Evolutionary conservation across 2,113 vertebrate genomes (phyloP).

Genomic region (Rhodinocichla rosea): DNA sequence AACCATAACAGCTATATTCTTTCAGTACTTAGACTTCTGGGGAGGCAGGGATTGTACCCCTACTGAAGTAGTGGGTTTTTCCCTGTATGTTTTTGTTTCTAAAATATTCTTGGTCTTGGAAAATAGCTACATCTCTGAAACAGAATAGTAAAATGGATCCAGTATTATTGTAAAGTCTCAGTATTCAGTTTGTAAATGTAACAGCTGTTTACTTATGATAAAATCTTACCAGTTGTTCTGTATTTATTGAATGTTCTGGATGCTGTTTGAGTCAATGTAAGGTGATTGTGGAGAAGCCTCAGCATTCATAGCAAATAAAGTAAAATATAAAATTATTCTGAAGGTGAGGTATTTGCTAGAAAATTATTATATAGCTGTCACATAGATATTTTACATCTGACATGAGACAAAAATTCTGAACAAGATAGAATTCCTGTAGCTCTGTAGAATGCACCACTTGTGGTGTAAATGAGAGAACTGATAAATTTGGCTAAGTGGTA

Average conservation of each 20-base stretch:
- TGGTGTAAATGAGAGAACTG: not conserved
- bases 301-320: not conserved
- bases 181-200: not conserved
- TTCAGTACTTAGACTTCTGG: not conserved
- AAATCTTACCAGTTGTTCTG: not conserved
- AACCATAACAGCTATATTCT: not conserved
- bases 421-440: not conserved
- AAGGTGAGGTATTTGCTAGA: not conserved
- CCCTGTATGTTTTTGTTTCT: not conserved
- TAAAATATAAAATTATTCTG: not conserved
- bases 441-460: not conserved
- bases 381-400: not conserved
- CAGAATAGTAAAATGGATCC: not conserved
- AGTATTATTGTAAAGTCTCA: not conserved
- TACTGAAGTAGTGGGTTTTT: not conserved
- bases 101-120: not conserved
- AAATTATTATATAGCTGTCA: rapidly evolving
- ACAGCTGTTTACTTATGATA: not conserved
- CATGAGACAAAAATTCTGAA: not conserved
- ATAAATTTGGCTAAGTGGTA: not conserved
- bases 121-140: not conserved
- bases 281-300: not conserved
- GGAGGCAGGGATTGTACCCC: not conserved
- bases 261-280: not conserved
- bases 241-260: not conserved